Percentiles rank a stretch among this genome's conserved stretches.
phyloP scores from a whole-genome alignment of 2,888 invertebrate species.

The Torymus tubicola region DNA sequence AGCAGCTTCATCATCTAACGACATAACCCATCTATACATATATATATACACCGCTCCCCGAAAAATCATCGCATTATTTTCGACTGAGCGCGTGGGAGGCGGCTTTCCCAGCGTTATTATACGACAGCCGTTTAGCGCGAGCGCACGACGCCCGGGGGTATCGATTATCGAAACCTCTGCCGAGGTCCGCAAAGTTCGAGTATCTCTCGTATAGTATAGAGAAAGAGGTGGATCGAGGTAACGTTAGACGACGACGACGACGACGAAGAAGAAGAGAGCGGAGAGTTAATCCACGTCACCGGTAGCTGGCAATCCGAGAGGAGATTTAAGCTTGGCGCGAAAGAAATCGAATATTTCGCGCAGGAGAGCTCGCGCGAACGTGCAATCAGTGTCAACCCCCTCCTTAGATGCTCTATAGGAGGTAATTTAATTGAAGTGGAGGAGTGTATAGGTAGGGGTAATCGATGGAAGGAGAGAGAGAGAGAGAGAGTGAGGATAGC shows the following conservation, averaged over 20 bases:
- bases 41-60: no score
- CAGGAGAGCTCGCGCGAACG: not conserved
- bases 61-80: conserved; percentile 17
- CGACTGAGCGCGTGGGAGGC: not conserved
- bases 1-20: no score
- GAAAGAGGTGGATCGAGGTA: not conserved
- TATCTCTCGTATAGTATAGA: not conserved
- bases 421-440: conserved; percentile 35
- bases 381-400: conserved; percentile 38
- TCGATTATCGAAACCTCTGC: conserved; percentile 67
- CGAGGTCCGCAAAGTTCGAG: conserved; percentile 22
- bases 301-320: conserved; percentile 31
- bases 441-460: conserved; percentile 19
- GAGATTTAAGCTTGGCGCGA: conserved; percentile 18
- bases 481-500: not conserved
- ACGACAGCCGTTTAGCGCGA: conserved; percentile 65
- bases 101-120: not conserved
- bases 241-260: conserved; percentile 38
- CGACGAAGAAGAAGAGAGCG: not conserved
- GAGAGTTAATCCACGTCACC: conserved; percentile 37
- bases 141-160: conserved; percentile 53
- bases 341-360: conserved; percentile 44
- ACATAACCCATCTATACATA: no score
- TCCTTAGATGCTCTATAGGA: not conserved
- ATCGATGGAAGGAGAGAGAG: conserved; percentile 22